A percentile compares a stretch with the other conserved stretches of the same genome.
Conservation (phyloP, 1,140 invertebrate genomes). For the Neodiprion fabricii region DNA sequence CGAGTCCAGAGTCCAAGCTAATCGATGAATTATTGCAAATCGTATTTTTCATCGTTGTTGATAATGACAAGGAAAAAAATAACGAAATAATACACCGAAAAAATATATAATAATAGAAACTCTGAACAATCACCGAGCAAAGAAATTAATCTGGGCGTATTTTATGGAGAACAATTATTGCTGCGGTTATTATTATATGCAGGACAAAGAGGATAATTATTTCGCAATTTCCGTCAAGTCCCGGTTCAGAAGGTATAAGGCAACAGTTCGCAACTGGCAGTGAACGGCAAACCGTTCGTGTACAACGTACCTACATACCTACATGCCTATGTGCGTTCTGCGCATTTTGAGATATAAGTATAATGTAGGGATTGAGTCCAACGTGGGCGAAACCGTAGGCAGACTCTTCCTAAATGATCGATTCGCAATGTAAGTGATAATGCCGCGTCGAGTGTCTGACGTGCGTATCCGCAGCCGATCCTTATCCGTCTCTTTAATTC, state of each 20-base stretch:
- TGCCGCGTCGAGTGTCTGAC: not conserved
- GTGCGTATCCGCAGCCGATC: too few species aligned
- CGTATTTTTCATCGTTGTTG: not conserved
- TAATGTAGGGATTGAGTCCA: not conserved
- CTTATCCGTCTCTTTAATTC: too few species aligned
- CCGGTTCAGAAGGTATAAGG: not conserved
- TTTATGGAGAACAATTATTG: not conserved
- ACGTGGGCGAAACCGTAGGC: slow-evolving; percentile 1
- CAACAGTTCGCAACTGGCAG: not conserved
- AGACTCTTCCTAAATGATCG: not conserved
- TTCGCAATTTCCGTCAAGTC: not conserved
- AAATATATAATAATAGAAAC: too few species aligned
- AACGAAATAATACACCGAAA: too few species aligned
- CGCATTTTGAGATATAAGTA: too few species aligned
- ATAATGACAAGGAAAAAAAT: not conserved
- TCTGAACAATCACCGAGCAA: too few species aligned
- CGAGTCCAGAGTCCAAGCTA: not conserved
- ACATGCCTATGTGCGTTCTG: too few species aligned
- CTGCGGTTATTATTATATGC: not conserved
- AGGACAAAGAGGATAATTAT: not conserved
- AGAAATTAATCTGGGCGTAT: too few species aligned
- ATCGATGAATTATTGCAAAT: not conserved
- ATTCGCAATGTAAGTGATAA: not conserved
- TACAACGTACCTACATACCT: too few species aligned
- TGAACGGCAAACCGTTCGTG: not conserved